Conservation (phyloP, 2,888 invertebrate genomes). For the Lordiphosa andalusiaca region DNA sequence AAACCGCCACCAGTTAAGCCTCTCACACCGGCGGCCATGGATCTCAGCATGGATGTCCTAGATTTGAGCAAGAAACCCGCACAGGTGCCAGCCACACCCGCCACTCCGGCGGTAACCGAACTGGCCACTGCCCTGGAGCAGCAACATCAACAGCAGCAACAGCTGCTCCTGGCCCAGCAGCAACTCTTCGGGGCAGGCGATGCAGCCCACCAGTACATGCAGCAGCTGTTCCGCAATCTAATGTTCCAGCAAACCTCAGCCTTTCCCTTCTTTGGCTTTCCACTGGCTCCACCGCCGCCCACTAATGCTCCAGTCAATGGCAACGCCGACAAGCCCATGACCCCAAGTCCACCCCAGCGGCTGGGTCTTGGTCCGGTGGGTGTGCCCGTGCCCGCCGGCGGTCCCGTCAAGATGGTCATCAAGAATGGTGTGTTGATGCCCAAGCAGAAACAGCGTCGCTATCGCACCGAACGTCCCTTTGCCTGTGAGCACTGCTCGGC, state of each 20-base stretch:
- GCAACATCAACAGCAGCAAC: slow-evolving; percentile 6
- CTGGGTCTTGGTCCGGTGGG: slow-evolving; percentile 18
- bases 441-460: slow-evolving; percentile 94
- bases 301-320: slow-evolving; percentile 4
- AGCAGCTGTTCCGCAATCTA: slow-evolving; percentile 83
- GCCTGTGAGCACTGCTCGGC: slow-evolving; percentile 95
- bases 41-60: slow-evolving; percentile 89
- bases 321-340: slow-evolving; percentile 3
- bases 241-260: slow-evolving; percentile 84
- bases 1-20: slow-evolving; percentile 48
- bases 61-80: slow-evolving; percentile 90
- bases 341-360: slow-evolving; percentile 21
- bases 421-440: slow-evolving; percentile 95
- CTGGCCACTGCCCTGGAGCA: not conserved
- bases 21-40: slow-evolving; percentile 82
- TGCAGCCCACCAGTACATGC: slow-evolving; percentile 80
- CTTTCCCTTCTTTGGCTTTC: slow-evolving; percentile 81
- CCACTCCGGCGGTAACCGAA: not conserved
- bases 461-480: slow-evolving; percentile 94
- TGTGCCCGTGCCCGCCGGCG: slow-evolving; percentile 80
- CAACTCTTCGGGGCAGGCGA: slow-evolving; percentile 82
- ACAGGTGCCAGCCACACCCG: not conserved
- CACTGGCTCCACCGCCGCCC: slow-evolving; percentile 76
- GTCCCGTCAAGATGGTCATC: slow-evolving; percentile 90
- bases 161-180: slow-evolving; percentile 84